Conservation (phyloP, 2,113 vertebrate species). For the Callorhinus ursinus region DNA sequence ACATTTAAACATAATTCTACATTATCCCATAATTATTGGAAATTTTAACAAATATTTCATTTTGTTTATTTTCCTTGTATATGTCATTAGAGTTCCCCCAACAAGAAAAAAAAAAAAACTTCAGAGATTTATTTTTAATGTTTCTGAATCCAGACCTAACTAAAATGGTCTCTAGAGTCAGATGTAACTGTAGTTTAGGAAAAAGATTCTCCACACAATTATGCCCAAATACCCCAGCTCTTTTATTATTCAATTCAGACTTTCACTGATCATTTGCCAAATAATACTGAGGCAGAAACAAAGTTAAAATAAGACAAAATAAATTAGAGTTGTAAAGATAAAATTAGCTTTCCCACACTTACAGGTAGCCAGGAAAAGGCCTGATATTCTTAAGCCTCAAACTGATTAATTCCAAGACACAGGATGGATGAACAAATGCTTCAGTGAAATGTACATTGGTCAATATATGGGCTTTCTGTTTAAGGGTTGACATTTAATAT, state of each 20-base stretch:
- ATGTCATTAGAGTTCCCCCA: not conserved
- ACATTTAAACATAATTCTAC: not conserved
- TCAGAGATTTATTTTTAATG: slow-evolving; percentile 33
- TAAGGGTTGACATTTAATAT: not conserved
- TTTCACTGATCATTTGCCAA: slow-evolving; percentile 37
- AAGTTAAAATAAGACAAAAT: slow-evolving; percentile 27
- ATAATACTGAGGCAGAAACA: slow-evolving; percentile 44
- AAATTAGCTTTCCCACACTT: slow-evolving; percentile 8
- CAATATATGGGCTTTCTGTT: not conserved
- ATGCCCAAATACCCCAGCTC: not conserved
- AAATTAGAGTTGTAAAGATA: not conserved
- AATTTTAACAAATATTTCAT: slow-evolving; percentile 9
- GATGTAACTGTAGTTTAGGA: not conserved
- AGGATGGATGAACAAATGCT: not conserved
- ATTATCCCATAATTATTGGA: not conserved
- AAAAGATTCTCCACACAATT: not conserved
- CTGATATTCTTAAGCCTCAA: slow-evolving; percentile 15
- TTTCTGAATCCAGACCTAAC: slow-evolving; percentile 25
- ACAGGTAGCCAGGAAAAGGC: not conserved
- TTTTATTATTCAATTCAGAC: slow-evolving; percentile 39
- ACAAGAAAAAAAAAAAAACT: not conserved
- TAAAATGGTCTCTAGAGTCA: not conserved
- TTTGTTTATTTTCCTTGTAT: not conserved
- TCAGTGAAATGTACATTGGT: not conserved
- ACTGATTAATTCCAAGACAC: slow-evolving; percentile 1